phyloP scores from a whole-genome alignment of 2,888 invertebrate species.

The Hartigia nigra region DNA sequence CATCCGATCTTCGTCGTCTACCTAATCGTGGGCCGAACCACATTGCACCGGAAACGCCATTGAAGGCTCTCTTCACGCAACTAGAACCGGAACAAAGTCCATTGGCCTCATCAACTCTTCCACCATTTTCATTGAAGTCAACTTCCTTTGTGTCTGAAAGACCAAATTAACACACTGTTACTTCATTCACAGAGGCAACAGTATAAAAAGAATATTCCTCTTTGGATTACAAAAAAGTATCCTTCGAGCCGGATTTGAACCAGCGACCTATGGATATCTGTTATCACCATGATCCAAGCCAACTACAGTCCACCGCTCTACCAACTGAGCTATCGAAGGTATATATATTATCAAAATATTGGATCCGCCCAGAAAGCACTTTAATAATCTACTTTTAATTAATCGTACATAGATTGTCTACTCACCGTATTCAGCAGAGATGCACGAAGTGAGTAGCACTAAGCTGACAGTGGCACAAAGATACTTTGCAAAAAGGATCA shows the following conservation, averaged over 20 bases:
- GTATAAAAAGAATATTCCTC: neutral
- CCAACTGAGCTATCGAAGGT: constrained; percentile 67
- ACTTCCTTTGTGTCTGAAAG: constrained; percentile 32
- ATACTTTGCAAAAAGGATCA: constrained; percentile 17
- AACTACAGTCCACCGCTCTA: constrained; percentile 67
- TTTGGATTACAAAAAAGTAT: constrained; percentile 18
- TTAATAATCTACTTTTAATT: neutral
- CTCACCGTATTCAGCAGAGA: constrained; percentile 52
- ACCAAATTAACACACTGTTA: neutral
- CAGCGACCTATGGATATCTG: constrained; percentile 64
- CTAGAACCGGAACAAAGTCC: constrained; percentile 45
- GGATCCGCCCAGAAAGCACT: neutral
- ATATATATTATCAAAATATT: neutral
- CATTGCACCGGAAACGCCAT: constrained; percentile 57
- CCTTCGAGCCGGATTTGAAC: constrained; percentile 65
- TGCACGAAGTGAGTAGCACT: constrained; percentile 28
- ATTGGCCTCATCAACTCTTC: constrained; percentile 28
- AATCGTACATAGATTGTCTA: neutral
- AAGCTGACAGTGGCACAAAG: constrained; percentile 32
- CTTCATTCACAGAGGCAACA: neutral
- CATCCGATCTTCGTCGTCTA: constrained; percentile 64
- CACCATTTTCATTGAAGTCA: constrained; percentile 18
- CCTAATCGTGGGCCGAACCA: constrained; percentile 71
- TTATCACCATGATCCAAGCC: constrained; percentile 26
- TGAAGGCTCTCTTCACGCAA: constrained; percentile 48